Evolutionary conservation across 2,797 vertebrate species (phyloP).

Genomic region (Paguma larvata): DNA sequence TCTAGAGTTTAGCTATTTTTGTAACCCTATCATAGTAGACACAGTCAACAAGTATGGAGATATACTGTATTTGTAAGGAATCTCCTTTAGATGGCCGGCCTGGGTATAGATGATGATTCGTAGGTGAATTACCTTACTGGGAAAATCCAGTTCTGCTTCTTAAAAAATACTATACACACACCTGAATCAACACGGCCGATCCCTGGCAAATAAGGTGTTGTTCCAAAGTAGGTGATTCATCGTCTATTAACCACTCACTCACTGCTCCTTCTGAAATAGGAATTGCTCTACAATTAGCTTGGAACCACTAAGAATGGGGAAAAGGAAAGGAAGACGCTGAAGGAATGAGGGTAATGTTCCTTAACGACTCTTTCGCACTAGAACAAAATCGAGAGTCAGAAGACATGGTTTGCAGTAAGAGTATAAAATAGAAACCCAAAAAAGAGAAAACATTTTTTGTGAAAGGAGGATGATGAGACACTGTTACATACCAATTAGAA

Average conservation of each 20-base stretch:
- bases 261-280: neutral
- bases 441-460: neutral
- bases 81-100: neutral
- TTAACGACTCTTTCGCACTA: neutral
- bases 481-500: neutral
- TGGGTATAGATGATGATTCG: neutral
- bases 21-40: neutral
- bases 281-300: neutral
- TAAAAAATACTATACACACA: neutral
- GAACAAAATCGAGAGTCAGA: neutral
- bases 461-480: neutral
- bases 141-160: constrained; percentile 8
- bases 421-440: neutral
- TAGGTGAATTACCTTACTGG: neutral
- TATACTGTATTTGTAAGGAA: neutral
- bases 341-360: neutral
- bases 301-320: neutral
- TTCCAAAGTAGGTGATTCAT: constrained; percentile 28
- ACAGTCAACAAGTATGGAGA: neutral
- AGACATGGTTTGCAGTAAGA: neutral
- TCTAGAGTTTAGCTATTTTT: neutral
- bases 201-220: neutral
- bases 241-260: neutral
- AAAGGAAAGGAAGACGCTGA: neutral
- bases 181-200: constrained; percentile 31